Evolutionary conservation across 2,797 vertebrate species (phyloP).

Genomic region (Urocyon cinereoargenteus): DNA sequence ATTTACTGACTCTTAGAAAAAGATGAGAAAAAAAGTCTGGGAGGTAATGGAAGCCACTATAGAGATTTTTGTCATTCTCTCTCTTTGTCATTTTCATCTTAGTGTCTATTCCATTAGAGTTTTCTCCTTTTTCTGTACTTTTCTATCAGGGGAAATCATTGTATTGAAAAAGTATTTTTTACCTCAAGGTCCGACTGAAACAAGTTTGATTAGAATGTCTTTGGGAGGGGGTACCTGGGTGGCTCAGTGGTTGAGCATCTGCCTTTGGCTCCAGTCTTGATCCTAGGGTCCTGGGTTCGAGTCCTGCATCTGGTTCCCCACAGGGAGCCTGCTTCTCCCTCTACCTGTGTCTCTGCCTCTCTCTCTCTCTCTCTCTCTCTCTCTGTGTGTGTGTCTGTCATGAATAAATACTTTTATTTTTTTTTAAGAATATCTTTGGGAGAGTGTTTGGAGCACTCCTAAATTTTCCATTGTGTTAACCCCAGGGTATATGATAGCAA

Average conservation of each 20-base stretch:
- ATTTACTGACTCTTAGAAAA: conserved; percentile 12
- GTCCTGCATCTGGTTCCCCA: too few species aligned
- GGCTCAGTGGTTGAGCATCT: too few species aligned
- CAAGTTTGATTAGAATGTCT: neutral
- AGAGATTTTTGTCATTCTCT: neutral
- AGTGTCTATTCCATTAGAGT: neutral
- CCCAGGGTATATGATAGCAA: neutral
- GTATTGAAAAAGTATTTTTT: neutral
- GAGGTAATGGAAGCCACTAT: neutral
- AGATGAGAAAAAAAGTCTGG: neutral
- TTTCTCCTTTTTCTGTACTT: neutral
- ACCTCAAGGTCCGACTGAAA: neutral
- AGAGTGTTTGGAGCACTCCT: neutral
- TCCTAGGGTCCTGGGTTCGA: too few species aligned
- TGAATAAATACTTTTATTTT: too few species aligned
- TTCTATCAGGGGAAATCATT: neutral
- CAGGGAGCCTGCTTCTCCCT: too few species aligned
- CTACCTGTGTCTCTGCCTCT: too few species aligned
- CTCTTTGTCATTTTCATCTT: neutral
- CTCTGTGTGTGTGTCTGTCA: too few species aligned
- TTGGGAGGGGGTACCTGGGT: neutral
- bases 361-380: too few species aligned
- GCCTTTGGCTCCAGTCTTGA: too few species aligned
- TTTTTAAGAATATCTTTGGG: neutral
- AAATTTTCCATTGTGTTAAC: neutral